phyloP scores from a whole-genome alignment of 1,140 invertebrate species.

The Venustaconcha ellipsiformis region DNA sequence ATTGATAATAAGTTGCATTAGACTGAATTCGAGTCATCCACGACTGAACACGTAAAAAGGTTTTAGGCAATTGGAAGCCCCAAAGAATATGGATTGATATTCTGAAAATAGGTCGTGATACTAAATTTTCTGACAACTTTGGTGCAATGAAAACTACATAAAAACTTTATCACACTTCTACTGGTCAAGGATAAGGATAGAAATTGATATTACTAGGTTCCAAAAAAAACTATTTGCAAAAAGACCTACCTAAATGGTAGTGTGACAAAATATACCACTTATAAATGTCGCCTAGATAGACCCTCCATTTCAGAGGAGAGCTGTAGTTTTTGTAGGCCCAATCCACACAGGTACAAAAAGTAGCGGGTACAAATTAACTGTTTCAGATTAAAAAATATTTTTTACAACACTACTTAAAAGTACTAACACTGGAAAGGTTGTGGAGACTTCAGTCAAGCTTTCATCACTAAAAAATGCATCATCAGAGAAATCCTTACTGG shows the following conservation, averaged over 20 bases:
- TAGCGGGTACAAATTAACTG: conserved; percentile 28
- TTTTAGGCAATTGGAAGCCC: conserved; percentile 7
- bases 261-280: background rate
- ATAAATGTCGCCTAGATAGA: conserved; percentile 9
- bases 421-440: conserved; percentile 33
- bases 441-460: conserved; percentile 43
- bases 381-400: conserved; percentile 36
- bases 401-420: conserved; percentile 30
- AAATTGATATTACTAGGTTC: conserved; percentile 1
- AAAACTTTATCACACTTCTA: conserved; percentile 10
- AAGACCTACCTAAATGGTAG: background rate
- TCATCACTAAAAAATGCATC: conserved; percentile 65
- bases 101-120: conserved; percentile 14
- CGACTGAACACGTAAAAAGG: background rate
- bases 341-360: conserved; percentile 20
- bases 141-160: background rate
- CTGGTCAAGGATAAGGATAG: conserved; percentile 6
- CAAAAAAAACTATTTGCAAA: conserved; percentile 1
- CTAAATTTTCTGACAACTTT: conserved; percentile 9
- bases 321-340: conserved; percentile 29
- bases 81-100: background rate
- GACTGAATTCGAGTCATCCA: background rate
- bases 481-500: conserved; percentile 50
- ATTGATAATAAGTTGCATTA: background rate
- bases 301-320: conserved; percentile 1